Conservation (phyloP, 2,797 vertebrate species). For the Staurois parvus region DNA sequence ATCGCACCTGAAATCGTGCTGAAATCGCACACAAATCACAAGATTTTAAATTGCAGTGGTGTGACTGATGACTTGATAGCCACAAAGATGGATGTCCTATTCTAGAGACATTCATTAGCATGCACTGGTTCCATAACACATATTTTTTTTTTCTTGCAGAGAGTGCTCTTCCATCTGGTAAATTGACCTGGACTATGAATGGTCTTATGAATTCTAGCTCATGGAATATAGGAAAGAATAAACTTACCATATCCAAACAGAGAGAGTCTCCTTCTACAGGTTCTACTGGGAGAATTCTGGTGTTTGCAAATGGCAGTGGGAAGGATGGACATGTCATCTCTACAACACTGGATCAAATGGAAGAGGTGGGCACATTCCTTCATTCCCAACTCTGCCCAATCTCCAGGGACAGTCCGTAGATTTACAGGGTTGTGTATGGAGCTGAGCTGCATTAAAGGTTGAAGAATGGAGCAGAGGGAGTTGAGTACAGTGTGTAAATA, state of each 20-base stretch:
- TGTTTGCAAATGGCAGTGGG: slow-evolving; percentile 68
- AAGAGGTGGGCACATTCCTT: slow-evolving; percentile 65
- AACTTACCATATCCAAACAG: slow-evolving; percentile 62
- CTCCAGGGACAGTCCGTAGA: no score
- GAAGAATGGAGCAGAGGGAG: no score
- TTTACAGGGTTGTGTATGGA: no score
- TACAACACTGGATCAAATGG: slow-evolving; percentile 64
- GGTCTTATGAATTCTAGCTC: slow-evolving; percentile 66
- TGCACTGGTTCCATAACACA: no score
- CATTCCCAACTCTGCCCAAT: neutral
- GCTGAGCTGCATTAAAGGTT: no score
- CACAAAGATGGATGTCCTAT: no score
- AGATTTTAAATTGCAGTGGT: no score
- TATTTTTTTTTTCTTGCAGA: slow-evolving; percentile 69
- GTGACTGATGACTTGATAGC: no score
- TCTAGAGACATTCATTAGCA: no score
- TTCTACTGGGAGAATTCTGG: slow-evolving; percentile 64
- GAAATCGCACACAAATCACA: no score
- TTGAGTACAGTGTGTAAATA: no score
- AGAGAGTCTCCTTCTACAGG: slow-evolving; percentile 65
- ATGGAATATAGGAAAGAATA: slow-evolving; percentile 67
- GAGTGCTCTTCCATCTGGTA: slow-evolving; percentile 76
- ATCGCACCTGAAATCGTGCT: no score
- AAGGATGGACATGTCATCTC: slow-evolving; percentile 59
- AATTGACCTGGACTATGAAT: slow-evolving; percentile 69